Evolutionary conservation across 2,797 vertebrate genomes (phyloP), one percentile per base, ranked within the genome.

Genomic region (Cichlasoma orientale): DNA sequence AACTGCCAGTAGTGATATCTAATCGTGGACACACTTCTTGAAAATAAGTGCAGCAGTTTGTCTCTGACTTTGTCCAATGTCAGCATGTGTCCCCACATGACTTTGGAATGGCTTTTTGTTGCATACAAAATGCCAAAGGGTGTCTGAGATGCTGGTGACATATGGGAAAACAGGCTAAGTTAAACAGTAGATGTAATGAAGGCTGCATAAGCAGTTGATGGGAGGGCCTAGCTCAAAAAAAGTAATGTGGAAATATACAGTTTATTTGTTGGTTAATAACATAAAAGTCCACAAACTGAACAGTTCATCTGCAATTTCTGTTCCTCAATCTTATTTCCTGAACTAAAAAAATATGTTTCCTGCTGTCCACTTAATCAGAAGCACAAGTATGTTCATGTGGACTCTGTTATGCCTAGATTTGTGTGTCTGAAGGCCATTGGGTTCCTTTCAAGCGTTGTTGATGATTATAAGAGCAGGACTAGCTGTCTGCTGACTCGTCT

Each of bases 401-500:
- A 19, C 47, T 6, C 8, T 23, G 21, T 8, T 56, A 16, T 41
- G 23, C 47, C 47, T 8, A 50, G 18, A 18, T 7, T 19, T 50
- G 3, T 19, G 18, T 50, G 5, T 50, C 6, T 19, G 44, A 50
- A 68, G 44, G 47, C 44, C 44, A 29, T 31, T 25, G 2, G 44
- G 11, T 70, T 72, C 3, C 2, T 6, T 88, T 98, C 95, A 98
- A 87, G 96, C 85, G n/a, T 93, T 95, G 88, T 95, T 97, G 87
- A 99, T 97, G 88, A 99, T 96, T 33, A 99, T 99, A 80, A 99
- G 96, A 68, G 98, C 98, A 54, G 98, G 98, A 91, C 96, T 96
- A 7, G 97, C 95, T 27, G 92, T 96, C 94, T 97, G 97, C 91
- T 97, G 97, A 93, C 95, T 97, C 0, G 96, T 96, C 95, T 97